phyloP scores from a whole-genome alignment of 2,888 invertebrate genomes.

The Pollenia griseotomentosa region DNA sequence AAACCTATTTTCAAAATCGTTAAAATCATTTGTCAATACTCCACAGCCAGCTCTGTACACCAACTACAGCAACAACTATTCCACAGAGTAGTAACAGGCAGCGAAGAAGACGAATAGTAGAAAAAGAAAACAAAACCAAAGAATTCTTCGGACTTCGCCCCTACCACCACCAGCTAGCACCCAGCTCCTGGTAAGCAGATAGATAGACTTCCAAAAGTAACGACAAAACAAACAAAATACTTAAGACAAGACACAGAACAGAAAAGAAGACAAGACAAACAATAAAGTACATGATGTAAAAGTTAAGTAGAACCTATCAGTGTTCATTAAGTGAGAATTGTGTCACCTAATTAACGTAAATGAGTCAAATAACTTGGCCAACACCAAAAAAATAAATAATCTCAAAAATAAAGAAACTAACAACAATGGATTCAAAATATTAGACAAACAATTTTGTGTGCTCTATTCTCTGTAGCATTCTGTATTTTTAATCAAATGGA shows the following conservation, averaged over 20 bases:
- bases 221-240: constrained; percentile 57
- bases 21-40: constrained; percentile 73
- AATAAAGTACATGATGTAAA: constrained; percentile 70
- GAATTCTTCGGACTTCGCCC: not conserved
- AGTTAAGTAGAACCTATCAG: constrained; percentile 71
- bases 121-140: not conserved
- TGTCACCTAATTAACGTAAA: constrained; percentile 83
- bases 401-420: constrained; percentile 75
- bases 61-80: not conserved
- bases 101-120: constrained; percentile 14
- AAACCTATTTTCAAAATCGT: constrained; percentile 63
- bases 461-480: constrained; percentile 6
- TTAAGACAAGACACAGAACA: constrained; percentile 25
- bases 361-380: constrained; percentile 75
- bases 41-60: constrained; percentile 26
- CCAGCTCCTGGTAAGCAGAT: constrained; percentile 13
- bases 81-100: not conserved
- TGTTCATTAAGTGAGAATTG: constrained; percentile 83
- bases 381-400: constrained; percentile 75
- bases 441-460: constrained; percentile 56
- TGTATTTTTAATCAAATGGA: constrained; percentile 42
- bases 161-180: not conserved
- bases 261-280: constrained; percentile 50
- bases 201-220: constrained; percentile 50
- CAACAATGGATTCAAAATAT: constrained; percentile 25